A percentile compares a stretch with the other conserved stretches of the same genome.
Evolutionary conservation across 2,888 invertebrate genomes (phyloP).

Genomic region (Troides oblongomaculatus): DNA sequence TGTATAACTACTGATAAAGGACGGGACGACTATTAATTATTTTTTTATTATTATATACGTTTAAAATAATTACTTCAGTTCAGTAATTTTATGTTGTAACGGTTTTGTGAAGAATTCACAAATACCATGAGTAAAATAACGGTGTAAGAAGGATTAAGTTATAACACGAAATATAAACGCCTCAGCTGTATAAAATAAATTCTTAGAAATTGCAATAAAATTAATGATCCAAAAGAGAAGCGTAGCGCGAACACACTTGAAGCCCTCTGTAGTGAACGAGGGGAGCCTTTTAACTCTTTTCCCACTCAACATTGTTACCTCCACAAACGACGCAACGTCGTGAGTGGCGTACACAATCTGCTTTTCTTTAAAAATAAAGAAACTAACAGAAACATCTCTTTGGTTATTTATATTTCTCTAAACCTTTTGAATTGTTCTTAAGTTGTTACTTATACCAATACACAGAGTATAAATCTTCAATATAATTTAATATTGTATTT

Average conservation of each 20-base stretch:
- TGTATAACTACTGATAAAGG: too few relatives aligned
- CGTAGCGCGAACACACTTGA: conserved; percentile 39
- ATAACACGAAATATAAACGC: conserved; percentile 14
- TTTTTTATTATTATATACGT: too few relatives aligned
- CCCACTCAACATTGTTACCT: conserved; percentile 73
- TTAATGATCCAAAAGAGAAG: conserved; percentile 45
- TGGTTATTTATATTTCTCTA: neutral
- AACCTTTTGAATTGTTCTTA: neutral
- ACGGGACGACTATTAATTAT: too few relatives aligned
- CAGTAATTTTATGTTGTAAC: too few relatives aligned
- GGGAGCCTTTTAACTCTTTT: conserved; percentile 69
- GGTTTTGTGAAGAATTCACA: too few relatives aligned
- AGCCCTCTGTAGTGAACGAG: conserved; percentile 38
- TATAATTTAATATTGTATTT: too few relatives aligned
- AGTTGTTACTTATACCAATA: too few relatives aligned
- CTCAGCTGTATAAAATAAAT: conserved; percentile 29
- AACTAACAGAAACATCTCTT: neutral
- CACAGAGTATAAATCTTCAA: too few relatives aligned
- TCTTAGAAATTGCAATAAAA: conserved; percentile 40
- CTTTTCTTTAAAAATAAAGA: conserved; percentile 34
- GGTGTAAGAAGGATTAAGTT: neutral
- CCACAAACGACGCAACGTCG: conserved; percentile 67
- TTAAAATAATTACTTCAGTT: too few relatives aligned
- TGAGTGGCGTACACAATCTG: conserved; percentile 65
- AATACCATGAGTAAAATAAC: neutral